Evolutionary conservation across 2,113 vertebrate species (phyloP).

Genomic region (Baryphthengus martii): DNA sequence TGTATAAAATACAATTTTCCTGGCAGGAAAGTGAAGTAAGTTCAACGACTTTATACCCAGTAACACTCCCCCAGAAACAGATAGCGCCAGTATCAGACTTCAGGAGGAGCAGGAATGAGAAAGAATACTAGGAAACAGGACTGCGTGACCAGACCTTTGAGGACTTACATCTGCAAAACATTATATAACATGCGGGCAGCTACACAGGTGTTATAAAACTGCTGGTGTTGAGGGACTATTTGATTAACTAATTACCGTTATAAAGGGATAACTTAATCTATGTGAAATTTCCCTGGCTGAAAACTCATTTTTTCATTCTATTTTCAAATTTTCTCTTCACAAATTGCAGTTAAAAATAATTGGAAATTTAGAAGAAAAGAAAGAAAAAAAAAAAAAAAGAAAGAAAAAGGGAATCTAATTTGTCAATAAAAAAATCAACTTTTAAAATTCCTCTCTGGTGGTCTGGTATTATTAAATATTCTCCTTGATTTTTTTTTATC

Average conservation of each 20-base stretch:
- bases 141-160: background rate
- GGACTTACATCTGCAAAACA: conserved; percentile 36
- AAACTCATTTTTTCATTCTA: conserved; percentile 40
- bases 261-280: conserved; percentile 68
- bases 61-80: background rate
- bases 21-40: background rate
- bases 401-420: conserved; percentile 68
- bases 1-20: background rate
- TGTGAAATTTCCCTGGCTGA: conserved; percentile 49
- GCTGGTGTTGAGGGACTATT: conserved; percentile 68
- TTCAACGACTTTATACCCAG: background rate
- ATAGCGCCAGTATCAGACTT: background rate
- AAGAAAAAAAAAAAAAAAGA: background rate
- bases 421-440: conserved; percentile 75
- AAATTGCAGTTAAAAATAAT: conserved; percentile 73
- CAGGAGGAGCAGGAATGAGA: background rate
- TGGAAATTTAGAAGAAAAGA: conserved; percentile 49
- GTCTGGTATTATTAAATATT: conserved; percentile 84
- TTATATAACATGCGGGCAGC: conserved; percentile 48
- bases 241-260: conserved; percentile 73
- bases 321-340: conserved; percentile 63
- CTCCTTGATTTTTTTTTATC: conserved; percentile 73
- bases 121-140: background rate
- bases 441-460: conserved; percentile 78
- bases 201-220: conserved; percentile 68